These are phyloP conservation scores for Ia io DNA, from an alignment of 2,113 vertebrate species.

Conservation along the genomic window DNA sequence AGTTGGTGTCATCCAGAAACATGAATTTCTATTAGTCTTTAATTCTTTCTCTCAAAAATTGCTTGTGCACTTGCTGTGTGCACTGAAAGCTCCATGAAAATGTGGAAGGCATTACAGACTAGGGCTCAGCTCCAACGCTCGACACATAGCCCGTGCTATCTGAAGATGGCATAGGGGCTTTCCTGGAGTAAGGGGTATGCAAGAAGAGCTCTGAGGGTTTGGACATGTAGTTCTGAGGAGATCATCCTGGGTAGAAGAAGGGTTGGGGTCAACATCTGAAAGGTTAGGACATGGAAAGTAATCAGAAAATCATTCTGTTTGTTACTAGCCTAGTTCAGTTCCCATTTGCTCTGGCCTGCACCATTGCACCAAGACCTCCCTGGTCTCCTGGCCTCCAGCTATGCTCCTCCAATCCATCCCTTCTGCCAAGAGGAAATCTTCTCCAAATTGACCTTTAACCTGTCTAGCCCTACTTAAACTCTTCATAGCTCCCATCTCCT, in stretches of 20 bases:
- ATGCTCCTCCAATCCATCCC: neutral
- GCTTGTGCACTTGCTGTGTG: neutral
- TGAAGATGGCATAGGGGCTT: neutral
- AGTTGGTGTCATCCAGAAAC: neutral
- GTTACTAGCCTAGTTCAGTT: neutral
- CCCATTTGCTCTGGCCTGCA: neutral
- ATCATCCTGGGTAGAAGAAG: neutral
- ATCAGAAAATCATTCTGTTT: neutral
- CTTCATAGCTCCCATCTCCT: neutral
- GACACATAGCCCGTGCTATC: neutral
- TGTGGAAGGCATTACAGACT: neutral
- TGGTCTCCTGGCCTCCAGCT: neutral
- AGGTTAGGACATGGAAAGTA: neutral
- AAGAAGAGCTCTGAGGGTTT: neutral
- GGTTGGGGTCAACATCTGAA: neutral
- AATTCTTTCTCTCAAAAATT: neutral
- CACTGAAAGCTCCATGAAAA: neutral
- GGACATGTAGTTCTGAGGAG: neutral
- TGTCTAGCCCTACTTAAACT: neutral
- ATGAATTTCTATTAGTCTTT: neutral
- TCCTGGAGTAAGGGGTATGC: neutral
- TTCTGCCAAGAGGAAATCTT: neutral
- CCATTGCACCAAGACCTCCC: neutral
- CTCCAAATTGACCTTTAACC: neutral
- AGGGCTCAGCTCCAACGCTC: neutral